Evolutionary conservation across 1,140 invertebrate genomes (phyloP), one percentile per base, ranked within the genome.

Genomic region (Apis florea): DNA sequence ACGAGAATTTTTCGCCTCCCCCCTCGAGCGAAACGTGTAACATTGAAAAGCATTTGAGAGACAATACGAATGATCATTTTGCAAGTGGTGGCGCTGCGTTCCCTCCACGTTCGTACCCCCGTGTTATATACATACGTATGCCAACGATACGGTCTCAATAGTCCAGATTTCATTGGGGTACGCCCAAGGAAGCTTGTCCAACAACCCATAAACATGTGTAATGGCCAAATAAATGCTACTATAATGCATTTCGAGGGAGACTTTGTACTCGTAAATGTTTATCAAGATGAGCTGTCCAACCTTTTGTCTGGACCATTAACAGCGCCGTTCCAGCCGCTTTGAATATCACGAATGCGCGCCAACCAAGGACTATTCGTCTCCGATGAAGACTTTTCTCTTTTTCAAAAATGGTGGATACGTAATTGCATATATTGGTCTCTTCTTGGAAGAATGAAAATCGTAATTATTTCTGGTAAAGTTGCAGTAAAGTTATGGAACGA

Each of bases 181-280:
- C 61, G 53, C 70, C 69, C 51, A 51, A 56, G 68, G 51, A 80
- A 80, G 61, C 71, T 74, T 72, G 70, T 72, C 71, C 71, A 66
- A 80, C 78, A 74, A 80, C 70, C 78, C 61, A 66, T 80, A 80
- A 80, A 80, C 70, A 74, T 74, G 24, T 67, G 70, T 80, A 74
- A 80, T 70, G 70, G 61, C 58, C 70, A 58, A 80, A 74, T 80
- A 74, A 80, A 80, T 74, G 71, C 79, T 80, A 67, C 79, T 67
- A 80, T 80, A 80, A 74, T 74, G 79, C 53, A 74, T 80, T 49
- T 64, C 53, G 51, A 49, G 31, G 24, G 53, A 17, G 71, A 64
- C 71, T 74, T 74, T 66, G 51, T 74, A 51, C 59, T 80, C 79
- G 59, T 80, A 74, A 80, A 80, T 74, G 79, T 80, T 80, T 80